Evolutionary conservation across 1,140 invertebrate species (phyloP).

Genomic region (Drosophila sucinea): DNA sequence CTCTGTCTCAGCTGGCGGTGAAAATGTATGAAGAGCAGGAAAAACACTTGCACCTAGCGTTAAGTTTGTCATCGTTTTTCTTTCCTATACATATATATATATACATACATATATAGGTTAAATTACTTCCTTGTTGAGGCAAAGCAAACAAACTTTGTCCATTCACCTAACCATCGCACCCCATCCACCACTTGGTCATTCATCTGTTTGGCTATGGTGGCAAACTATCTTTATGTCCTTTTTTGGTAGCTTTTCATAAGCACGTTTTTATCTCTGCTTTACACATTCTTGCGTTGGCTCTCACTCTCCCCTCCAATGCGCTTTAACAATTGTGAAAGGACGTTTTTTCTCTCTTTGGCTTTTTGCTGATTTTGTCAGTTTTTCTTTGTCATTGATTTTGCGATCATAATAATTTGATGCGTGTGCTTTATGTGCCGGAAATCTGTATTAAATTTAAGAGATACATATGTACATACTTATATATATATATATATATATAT

Average conservation of each 20-base stretch:
- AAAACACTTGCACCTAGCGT: constrained; percentile 42
- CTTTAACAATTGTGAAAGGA: constrained; percentile 3
- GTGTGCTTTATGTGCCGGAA: constrained; percentile 74
- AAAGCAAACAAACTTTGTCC: constrained; percentile 56
- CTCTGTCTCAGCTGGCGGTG: constrained; percentile 16
- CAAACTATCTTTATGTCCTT: constrained; percentile 67
- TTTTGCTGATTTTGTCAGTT: constrained; percentile 74
- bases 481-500: neutral
- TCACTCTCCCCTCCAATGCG: neutral
- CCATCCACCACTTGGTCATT: constrained; percentile 26
- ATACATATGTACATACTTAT: neutral
- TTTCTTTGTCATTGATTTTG: constrained; percentile 76
- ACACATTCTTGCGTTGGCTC: constrained; percentile 59
- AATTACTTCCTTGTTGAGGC: constrained; percentile 68
- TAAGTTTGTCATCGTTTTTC: constrained; percentile 41
- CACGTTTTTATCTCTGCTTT: constrained; percentile 74
- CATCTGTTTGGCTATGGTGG: constrained; percentile 34
- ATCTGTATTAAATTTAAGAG: constrained; percentile 14
- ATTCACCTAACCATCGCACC: neutral
- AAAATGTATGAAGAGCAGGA: constrained; percentile 4
- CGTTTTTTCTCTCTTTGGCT: neutral
- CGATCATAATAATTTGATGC: constrained; percentile 74
- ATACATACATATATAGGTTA: constrained; percentile 53
- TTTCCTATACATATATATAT: neutral
- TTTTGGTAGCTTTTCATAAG: constrained; percentile 69